Conservation (phyloP, 2,888 invertebrate genomes). For the Archaeoteleia sp. region DNA sequence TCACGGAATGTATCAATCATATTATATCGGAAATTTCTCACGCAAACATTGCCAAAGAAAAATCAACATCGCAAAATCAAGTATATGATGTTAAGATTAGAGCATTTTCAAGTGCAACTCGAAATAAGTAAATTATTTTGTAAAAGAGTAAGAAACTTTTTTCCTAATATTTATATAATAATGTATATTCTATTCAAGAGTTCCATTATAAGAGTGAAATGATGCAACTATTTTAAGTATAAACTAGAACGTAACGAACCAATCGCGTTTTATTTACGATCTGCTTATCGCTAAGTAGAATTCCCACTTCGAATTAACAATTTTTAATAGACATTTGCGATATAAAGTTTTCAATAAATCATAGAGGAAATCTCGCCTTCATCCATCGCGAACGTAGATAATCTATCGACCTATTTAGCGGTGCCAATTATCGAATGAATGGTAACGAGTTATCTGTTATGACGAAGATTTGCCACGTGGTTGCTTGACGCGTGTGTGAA, state of each 20-base stretch:
- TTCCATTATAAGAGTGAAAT: too few relatives aligned
- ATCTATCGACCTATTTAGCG: slow-evolving; percentile 30
- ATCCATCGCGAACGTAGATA: slow-evolving; percentile 10
- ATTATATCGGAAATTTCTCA: slow-evolving; percentile 4
- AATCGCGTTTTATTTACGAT: neutral
- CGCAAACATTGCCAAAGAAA: too few relatives aligned
- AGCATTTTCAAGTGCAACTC: too few relatives aligned
- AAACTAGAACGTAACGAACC: neutral
- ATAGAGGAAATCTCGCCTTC: slow-evolving; percentile 31
- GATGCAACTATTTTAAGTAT: too few relatives aligned
- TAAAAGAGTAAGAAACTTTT: too few relatives aligned
- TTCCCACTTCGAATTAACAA: slow-evolving; percentile 26
- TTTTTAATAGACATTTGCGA: slow-evolving; percentile 31
- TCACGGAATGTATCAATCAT: slow-evolving; percentile 30
- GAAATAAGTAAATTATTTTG: too few relatives aligned
- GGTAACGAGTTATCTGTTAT: slow-evolving; percentile 14
- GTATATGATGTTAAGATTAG: too few relatives aligned
- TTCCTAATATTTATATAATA: too few relatives aligned
- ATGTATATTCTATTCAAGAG: too few relatives aligned
- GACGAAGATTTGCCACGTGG: slow-evolving; percentile 11
- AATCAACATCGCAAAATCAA: too few relatives aligned
- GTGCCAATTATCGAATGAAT: slow-evolving; percentile 34
- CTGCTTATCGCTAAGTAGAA: slow-evolving; percentile 10
- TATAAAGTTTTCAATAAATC: slow-evolving; percentile 39
- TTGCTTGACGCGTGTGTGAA: neutral